phyloP scores from a whole-genome alignment of 1,140 invertebrate genomes.

The Danaus plexippus region DNA sequence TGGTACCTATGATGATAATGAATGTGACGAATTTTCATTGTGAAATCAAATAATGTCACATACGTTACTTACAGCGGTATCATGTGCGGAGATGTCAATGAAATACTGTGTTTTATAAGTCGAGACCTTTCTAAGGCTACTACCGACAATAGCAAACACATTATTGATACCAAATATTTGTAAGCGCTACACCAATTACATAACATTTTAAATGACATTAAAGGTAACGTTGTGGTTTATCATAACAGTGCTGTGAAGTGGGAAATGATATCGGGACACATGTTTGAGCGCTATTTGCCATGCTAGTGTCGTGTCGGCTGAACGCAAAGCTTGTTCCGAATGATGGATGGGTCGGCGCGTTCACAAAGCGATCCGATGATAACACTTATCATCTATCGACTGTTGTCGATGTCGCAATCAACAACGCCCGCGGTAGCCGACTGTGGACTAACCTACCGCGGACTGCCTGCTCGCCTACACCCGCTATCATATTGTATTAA shows the following conservation, averaged over 20 bases:
- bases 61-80: no score
- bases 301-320: conserved; percentile 48
- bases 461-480: no score
- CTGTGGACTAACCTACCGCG: no score
- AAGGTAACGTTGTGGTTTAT: conserved; percentile 49
- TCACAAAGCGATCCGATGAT: conserved; percentile 62
- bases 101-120: no score
- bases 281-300: conserved; percentile 60
- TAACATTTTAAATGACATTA: conserved; percentile 40
- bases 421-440: conserved; percentile 38
- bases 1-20: no score
- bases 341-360: conserved; percentile 64
- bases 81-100: no score
- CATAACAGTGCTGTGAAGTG: conserved; percentile 38
- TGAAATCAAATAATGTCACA: no score
- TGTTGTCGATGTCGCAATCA: conserved; percentile 30
- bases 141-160: not conserved
- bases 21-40: no score
- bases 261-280: conserved; percentile 54
- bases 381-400: conserved; percentile 51
- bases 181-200: conserved; percentile 15
- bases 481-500: no score
- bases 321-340: conserved; percentile 51
- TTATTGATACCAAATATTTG: conserved; percentile 1
- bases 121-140: no score